phyloP scores from a whole-genome alignment of 2,888 invertebrate species.

The Chrysomela aeneicollis region DNA sequence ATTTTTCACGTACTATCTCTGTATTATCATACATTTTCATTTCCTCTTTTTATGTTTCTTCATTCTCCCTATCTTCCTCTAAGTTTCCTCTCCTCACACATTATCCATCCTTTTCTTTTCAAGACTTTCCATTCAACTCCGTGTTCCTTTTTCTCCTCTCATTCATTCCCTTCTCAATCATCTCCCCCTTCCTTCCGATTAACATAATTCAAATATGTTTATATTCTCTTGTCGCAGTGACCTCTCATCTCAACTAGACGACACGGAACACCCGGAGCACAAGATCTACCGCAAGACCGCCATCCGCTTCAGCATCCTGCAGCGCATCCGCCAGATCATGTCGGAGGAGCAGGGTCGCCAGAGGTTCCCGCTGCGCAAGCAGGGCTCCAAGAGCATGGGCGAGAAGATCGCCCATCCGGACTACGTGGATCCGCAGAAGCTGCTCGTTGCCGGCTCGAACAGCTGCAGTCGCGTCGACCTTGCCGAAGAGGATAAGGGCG shows the following conservation, averaged over 20 bases:
- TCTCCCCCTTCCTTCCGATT: too few relatives aligned
- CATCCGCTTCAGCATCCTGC: conserved; percentile 68
- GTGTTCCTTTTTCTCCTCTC: too few relatives aligned
- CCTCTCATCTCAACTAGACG: conserved; percentile 61
- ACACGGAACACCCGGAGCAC: conserved; percentile 76
- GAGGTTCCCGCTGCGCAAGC: conserved; percentile 71
- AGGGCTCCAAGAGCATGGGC: conserved; percentile 83
- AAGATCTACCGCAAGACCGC: conserved; percentile 77
- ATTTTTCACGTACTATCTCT: too few relatives aligned
- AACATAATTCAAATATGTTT: too few relatives aligned
- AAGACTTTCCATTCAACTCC: too few relatives aligned
- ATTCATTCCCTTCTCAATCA: too few relatives aligned
- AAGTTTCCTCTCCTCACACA: too few relatives aligned
- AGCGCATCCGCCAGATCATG: conserved; percentile 64
- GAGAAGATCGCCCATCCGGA: conserved; percentile 89
- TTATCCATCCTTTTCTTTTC: too few relatives aligned
- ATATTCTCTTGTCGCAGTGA: conserved; percentile 54
- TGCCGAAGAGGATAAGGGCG: conserved; percentile 34
- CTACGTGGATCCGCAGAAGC: conserved; percentile 81
- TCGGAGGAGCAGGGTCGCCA: conserved; percentile 57
- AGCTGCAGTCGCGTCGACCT: conserved; percentile 45
- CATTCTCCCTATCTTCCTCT: too few relatives aligned
- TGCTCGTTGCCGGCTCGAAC: conserved; percentile 60
- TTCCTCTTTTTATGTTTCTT: too few relatives aligned
- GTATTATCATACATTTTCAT: too few relatives aligned